A percentile compares a stretch with the other conserved stretches of the same genome.
Evolutionary conservation across 2,113 vertebrate species (phyloP).

Genomic region (Pelodiscus sinensis): DNA sequence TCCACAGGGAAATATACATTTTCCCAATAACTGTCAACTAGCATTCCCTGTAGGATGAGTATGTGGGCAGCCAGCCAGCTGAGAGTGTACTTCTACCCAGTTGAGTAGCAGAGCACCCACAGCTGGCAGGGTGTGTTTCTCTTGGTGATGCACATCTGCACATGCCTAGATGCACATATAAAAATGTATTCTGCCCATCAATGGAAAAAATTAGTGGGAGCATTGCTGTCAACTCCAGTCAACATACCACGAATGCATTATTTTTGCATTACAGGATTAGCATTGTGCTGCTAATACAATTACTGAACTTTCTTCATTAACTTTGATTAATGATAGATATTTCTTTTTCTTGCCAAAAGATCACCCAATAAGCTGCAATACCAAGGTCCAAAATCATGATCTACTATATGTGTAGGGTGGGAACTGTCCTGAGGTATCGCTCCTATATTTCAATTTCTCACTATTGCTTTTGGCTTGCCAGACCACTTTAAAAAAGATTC

Average conservation of each 20-base stretch:
- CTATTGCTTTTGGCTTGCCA: neutral
- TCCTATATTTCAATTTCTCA: constrained; percentile 46
- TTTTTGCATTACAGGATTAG: constrained; percentile 35
- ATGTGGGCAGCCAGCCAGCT: too few species aligned
- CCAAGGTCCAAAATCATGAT: neutral
- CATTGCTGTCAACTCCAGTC: constrained; percentile 21
- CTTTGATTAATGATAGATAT: constrained; percentile 28
- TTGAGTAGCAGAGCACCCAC: too few species aligned
- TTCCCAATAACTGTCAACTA: constrained; percentile 27
- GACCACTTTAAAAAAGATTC: neutral
- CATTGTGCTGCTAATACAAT: neutral
- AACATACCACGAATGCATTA: constrained; percentile 30
- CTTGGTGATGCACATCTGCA: too few species aligned
- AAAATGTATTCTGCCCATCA: too few species aligned
- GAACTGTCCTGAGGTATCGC: neutral
- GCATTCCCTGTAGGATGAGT: too few species aligned
- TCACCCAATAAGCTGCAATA: neutral
- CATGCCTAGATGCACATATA: too few species aligned
- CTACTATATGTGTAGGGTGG: fast-evolving
- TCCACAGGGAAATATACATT: constrained; percentile 29
- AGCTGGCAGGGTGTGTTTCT: too few species aligned
- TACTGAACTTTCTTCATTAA: constrained; percentile 55
- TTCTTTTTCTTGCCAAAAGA: neutral
- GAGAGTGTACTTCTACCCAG: too few species aligned
- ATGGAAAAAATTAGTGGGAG: too few species aligned